These are phyloP conservation scores for Lagopus muta DNA, from an alignment of 2,113 vertebrate species.

Conservation along the genomic window DNA sequence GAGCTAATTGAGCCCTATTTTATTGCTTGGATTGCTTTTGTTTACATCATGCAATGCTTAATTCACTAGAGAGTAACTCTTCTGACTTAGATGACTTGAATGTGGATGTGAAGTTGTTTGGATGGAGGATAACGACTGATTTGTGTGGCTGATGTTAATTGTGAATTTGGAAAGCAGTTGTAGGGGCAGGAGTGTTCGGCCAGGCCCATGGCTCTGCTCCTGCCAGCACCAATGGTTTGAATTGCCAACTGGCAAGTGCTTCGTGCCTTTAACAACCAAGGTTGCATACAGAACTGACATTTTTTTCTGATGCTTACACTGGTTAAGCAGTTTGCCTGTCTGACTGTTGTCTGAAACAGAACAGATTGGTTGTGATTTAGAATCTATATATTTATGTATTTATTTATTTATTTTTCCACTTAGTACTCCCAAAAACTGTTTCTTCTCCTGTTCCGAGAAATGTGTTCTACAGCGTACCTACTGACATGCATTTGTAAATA, in stretches of 20 bases:
- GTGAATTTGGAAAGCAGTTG: background rate
- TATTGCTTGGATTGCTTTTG: background rate
- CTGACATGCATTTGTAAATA: background rate
- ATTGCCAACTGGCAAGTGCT: background rate
- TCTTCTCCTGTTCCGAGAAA: background rate
- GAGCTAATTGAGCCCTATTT: constrained; percentile 5
- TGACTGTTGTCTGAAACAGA: background rate
- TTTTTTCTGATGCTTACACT: background rate
- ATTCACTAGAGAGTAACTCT: background rate
- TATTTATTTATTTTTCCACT: too few species aligned
- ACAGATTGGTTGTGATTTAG: background rate
- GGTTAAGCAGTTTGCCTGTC: background rate
- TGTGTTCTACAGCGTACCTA: background rate
- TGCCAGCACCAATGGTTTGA: background rate
- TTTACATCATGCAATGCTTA: background rate
- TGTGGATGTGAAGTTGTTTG: background rate
- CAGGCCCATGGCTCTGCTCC: background rate
- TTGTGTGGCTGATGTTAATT: background rate
- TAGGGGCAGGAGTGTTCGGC: background rate
- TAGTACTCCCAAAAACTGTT: background rate
- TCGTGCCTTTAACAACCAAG: background rate
- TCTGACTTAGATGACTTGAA: background rate
- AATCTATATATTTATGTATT: background rate
- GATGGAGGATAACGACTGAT: background rate
- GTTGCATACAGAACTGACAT: background rate